Percentiles rank a stretch among this genome's conserved stretches.
Evolutionary conservation across 2,888 invertebrate species (phyloP).

Genomic region (Noctua janthe): DNA sequence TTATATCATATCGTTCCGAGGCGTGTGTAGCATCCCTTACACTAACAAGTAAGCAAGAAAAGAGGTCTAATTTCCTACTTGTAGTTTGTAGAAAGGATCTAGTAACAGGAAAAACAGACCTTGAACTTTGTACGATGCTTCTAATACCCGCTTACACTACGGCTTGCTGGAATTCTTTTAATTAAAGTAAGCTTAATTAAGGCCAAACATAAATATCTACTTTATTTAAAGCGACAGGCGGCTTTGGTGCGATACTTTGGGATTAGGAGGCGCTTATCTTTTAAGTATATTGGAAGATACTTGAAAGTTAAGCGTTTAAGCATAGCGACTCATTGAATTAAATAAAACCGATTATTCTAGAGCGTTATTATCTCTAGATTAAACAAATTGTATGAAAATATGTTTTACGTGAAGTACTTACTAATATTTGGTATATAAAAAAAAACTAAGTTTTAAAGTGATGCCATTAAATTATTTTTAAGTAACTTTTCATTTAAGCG

Average conservation of each 20-base stretch:
- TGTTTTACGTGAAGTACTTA: background rate
- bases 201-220: background rate
- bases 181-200: constrained; percentile 4
- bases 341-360: background rate
- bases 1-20: background rate
- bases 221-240: background rate
- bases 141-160: background rate
- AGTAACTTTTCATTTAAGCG: background rate
- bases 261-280: background rate
- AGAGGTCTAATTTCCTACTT: background rate
- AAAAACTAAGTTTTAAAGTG: background rate
- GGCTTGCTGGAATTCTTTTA: background rate
- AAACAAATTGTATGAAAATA: background rate
- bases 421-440: background rate
- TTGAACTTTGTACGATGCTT: background rate
- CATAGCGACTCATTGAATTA: background rate
- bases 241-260: background rate
- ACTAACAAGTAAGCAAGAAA: background rate
- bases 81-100: background rate
- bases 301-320: background rate
- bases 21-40: background rate
- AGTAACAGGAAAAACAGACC: background rate
- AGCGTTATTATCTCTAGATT: background rate
- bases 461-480: background rate
- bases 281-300: background rate